These are phyloP conservation scores for Idaea dimidiata DNA, from an alignment of 2,888 invertebrate genomes.

Conservation along the genomic window DNA sequence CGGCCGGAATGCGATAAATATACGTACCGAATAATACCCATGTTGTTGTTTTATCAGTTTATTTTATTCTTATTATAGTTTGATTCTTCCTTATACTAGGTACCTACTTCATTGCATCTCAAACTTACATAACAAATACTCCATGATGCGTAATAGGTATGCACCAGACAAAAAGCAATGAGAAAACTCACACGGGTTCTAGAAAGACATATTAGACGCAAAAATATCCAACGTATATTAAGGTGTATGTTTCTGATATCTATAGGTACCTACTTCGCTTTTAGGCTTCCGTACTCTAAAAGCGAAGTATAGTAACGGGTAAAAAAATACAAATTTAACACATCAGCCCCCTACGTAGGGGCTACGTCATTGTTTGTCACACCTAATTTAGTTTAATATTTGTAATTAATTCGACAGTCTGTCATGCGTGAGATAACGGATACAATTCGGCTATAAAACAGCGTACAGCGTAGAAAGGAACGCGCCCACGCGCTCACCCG, in stretches of 20 bases:
- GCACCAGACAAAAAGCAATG: neutral
- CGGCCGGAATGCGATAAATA: neutral
- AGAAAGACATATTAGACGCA: too few relatives aligned
- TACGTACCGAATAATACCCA: neutral
- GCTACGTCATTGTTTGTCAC: too few relatives aligned
- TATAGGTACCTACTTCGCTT: too few relatives aligned
- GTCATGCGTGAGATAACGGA: slow-evolving; percentile 4
- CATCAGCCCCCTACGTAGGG: too few relatives aligned
- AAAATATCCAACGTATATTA: too few relatives aligned
- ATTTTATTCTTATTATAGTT: too few relatives aligned
- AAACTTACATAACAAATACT: neutral
- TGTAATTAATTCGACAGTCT: neutral
- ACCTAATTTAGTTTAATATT: neutral
- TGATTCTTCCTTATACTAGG: too few relatives aligned
- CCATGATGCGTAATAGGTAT: neutral
- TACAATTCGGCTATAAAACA: slow-evolving; percentile 7
- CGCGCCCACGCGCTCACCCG: slow-evolving; percentile 17
- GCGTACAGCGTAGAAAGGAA: slow-evolving; percentile 17
- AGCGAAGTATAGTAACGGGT: too few relatives aligned
- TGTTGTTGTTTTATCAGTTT: too few relatives aligned
- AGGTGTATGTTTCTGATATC: too few relatives aligned
- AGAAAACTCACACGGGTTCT: neutral
- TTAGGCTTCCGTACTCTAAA: too few relatives aligned
- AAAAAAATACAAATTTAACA: too few relatives aligned
- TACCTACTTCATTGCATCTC: neutral